Evolutionary conservation across 1,140 invertebrate species (phyloP).

Genomic region (Samia ricini): DNA sequence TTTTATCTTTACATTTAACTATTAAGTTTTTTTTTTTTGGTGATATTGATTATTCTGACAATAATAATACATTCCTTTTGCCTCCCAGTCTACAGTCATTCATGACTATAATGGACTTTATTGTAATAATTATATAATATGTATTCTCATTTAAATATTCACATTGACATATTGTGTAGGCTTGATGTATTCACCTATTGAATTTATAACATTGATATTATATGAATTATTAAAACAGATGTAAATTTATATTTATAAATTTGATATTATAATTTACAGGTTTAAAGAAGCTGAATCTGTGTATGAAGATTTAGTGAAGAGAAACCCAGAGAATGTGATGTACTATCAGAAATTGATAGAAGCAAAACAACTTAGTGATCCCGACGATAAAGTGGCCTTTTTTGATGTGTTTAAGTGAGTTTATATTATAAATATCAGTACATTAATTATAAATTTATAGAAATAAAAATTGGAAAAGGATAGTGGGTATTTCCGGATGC

Average conservation of each 20-base stretch:
- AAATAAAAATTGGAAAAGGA: too few relatives aligned
- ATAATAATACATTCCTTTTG: too few relatives aligned
- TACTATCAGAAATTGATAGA: constrained; percentile 95
- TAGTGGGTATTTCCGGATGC: too few relatives aligned
- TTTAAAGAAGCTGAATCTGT: constrained; percentile 87
- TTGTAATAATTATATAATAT: constrained; percentile 8
- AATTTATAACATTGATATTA: constrained; percentile 58
- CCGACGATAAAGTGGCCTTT: constrained; percentile 88
- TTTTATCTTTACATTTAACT: too few relatives aligned
- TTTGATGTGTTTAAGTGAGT: constrained; percentile 85
- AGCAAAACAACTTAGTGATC: constrained; percentile 84
- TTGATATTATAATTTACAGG: constrained; percentile 38
- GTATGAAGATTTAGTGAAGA: constrained; percentile 90
- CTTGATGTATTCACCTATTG: constrained; percentile 59
- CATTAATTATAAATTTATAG: too few relatives aligned
- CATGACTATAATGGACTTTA: not conserved
- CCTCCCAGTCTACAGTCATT: not conserved
- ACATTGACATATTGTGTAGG: constrained; percentile 41
- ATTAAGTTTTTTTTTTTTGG: too few relatives aligned
- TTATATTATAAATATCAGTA: constrained; percentile 7
- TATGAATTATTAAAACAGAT: constrained; percentile 34
- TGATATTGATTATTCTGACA: too few relatives aligned
- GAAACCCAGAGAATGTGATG: constrained; percentile 97
- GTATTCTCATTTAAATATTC: constrained; percentile 28
- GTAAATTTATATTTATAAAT: not conserved